Conservation (phyloP, 2,888 invertebrate species). For the Sesamia inferens region DNA sequence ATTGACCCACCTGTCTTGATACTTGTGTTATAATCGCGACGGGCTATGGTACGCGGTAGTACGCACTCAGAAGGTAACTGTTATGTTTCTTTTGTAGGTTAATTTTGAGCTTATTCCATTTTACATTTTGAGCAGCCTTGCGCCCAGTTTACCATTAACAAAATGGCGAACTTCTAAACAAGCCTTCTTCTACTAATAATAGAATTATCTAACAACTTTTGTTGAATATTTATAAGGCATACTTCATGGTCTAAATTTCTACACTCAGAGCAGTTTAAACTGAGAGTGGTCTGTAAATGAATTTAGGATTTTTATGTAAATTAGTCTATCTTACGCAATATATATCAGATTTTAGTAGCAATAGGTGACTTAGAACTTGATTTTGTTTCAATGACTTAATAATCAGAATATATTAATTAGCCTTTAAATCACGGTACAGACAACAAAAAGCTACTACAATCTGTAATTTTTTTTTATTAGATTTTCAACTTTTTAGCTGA, state of each 20-base stretch:
- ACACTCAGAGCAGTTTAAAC: neutral
- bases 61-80: constrained; percentile 10
- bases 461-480: no score
- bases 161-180: neutral
- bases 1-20: constrained; percentile 60
- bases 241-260: neutral
- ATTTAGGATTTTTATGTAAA: neutral
- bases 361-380: neutral
- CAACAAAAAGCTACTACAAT: no score
- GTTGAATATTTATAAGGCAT: no score
- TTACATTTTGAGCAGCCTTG: neutral
- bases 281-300: neutral
- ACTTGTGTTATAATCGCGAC: constrained; percentile 44
- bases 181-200: no score
- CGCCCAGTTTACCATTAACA: no score
- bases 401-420: no score
- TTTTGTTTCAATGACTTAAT: neutral
- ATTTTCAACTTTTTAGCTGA: no score
- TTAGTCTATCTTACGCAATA: neutral
- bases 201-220: neutral
- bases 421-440: no score
- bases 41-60: constrained; percentile 11
- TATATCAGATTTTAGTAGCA: neutral
- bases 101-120: neutral
- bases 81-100: neutral